Base-by-base conservation (phyloP, 1,140 invertebrate genomes). In the Mya arenaria region DNA sequence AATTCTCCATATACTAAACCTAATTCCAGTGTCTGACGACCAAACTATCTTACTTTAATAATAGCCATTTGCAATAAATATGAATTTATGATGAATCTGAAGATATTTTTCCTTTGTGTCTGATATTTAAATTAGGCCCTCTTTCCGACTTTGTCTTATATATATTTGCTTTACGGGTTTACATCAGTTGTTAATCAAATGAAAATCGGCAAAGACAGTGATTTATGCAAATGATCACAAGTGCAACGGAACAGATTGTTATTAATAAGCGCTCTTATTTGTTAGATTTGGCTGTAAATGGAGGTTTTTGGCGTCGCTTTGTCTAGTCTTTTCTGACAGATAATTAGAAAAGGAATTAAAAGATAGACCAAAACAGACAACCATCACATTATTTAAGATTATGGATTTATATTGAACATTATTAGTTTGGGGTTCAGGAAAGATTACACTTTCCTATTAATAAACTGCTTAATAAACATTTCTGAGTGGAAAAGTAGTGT, bases 311-410 rank as follows among this genome's bases (percentile, higher is more conserved):
- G 55, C 75, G 75, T 63, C 75, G 52, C 1, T 4, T 41, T 55
- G 75, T 78, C 75, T 78, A 66, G 75, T 62, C 75, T 4, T 6
- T 5, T 65, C 63, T 78, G 75, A 78, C 75, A 78, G 62, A 68
- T 65, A 78, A 78, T 78, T 78, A 78, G 63, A 30, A 28, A n/a
- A 68, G 75, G 68, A 78, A 78, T 78, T 78, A 78, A 78, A 78
- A 78, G 62, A 78, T 78, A 78, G 41, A 78, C 75, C 63, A 78
- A 68, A 78, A 65, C 75, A 78, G 75, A 78, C 75, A 78, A 58
- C 25, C 32, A 66, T 44, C 48, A 44, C 68, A 68, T 66, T 78
- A 68, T 78, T 78, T 68, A 68, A 68, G 75, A 78, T 78, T 78
- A 78, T 68, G 48, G 75, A 78, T 78, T 75, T 63, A 65, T 75